Base-by-base conservation (phyloP, 2,888 invertebrate species). In the Cyclophora albipunctata region DNA sequence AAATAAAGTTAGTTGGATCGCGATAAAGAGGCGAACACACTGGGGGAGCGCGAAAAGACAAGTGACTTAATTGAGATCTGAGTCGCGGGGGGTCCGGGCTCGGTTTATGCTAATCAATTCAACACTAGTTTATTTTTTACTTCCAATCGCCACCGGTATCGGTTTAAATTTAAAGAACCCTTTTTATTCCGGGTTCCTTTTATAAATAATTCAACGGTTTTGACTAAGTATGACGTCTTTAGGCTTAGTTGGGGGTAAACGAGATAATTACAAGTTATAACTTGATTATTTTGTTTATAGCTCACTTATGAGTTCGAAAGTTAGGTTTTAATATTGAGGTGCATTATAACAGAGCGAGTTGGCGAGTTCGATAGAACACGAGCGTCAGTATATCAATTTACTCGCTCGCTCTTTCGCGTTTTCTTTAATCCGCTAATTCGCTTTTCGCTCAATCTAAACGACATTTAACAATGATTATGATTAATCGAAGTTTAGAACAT, bases 51-150 rank as follows among this genome's bases (percentile, higher is more conserved):
- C 76, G 79, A 80, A 84, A 79, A 78, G 84, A 88, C 87, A 86
- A 87, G 87, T 84, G 73, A 76, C 84, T 85, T 87, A 88, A 88
- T 87, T 86, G 86, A 84, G 82, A 77, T 73, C 64, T 73, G 72
- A 74, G 73, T 73, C 63, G 77, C 76, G 87, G 84, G 86, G 78
- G 86, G 86, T 84, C 85, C 64, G 72, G 77, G 81, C 81, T 78
- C 73, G 77, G 71, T 69, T 81, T 86, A 86, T 87, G 87, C 87
- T 88, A 88, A 87, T 87, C 84, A 83, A 83, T 83, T 81, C 84
- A 70, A 64, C 64, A 77, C 77, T 79, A 81, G 80, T 80, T 83
- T 81, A 78, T 84, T 85, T 84, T 86, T 82, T 80, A 78, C 69
- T 64, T 68, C 66, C 75, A 79, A 79, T 78, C 84, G 78, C 80